These are phyloP conservation scores for Ammodytes dubius DNA, from an alignment of 2,113 vertebrate genomes.

Conservation along the genomic window DNA sequence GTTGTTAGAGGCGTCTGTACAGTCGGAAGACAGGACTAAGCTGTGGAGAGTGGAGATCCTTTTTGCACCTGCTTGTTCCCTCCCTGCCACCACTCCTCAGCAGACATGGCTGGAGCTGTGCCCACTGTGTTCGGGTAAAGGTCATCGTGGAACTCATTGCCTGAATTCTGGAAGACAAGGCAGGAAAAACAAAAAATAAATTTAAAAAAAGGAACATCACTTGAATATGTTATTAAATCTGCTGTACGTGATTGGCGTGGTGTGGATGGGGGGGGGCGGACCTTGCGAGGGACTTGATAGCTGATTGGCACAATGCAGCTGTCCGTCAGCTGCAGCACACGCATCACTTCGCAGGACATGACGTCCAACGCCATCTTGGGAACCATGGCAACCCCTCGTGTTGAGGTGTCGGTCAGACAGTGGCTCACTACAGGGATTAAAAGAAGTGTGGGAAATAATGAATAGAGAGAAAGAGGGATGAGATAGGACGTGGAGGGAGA, in stretches of 20 bases:
- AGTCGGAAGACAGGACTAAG: neutral
- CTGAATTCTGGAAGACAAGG: conserved; percentile 77
- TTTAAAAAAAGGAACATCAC: neutral
- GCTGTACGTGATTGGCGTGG: too few relatives aligned
- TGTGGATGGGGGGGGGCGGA: conserved; percentile 53
- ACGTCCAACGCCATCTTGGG: conserved; percentile 90
- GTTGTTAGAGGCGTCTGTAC: neutral
- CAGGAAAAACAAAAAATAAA: neutral
- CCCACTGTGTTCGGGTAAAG: conserved; percentile 91
- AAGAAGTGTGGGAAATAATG: neutral
- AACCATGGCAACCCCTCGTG: conserved; percentile 85
- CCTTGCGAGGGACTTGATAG: conserved; percentile 95
- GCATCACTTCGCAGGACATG: conserved; percentile 91
- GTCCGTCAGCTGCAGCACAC: conserved; percentile 92
- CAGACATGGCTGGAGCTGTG: conserved; percentile 78
- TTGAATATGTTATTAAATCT: neutral
- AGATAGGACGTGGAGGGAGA: neutral
- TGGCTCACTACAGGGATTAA: conserved; percentile 87
- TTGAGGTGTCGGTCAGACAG: conserved; percentile 87
- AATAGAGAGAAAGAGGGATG: neutral
- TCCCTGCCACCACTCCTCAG: conserved; percentile 92
- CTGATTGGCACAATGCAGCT: conserved; percentile 90
- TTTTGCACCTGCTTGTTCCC: conserved; percentile 89
- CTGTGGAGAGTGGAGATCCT: neutral
- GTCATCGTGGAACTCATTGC: conserved; percentile 92